Evolutionary conservation across 64 coral and sea anemone genomes (phyloP).

Genomic region (Catalaphyllia jardinei): DNA sequence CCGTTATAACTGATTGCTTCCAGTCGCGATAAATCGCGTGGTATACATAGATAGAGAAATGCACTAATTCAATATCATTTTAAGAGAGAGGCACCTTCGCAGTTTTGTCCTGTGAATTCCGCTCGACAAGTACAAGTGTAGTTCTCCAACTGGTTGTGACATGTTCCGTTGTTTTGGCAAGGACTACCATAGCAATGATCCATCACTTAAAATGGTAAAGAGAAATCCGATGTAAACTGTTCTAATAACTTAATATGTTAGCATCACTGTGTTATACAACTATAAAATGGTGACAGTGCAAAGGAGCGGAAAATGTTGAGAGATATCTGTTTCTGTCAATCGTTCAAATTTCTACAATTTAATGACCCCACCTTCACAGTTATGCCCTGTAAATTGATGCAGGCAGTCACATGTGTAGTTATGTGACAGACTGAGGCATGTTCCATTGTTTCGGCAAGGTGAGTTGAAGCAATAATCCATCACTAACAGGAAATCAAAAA

Average conservation of each 20-base stretch:
- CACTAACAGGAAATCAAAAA: neutral
- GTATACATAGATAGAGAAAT: no score
- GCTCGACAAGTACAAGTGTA: neutral
- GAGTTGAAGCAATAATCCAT: neutral
- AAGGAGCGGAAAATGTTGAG: neutral
- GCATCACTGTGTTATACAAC: no score
- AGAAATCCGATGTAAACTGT: no score
- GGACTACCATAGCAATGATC: neutral
- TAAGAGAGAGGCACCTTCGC: neutral
- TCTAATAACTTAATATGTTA: no score
- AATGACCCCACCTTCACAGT: neutral
- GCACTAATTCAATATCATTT: no score
- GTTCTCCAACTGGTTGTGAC: neutral
- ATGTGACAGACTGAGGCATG: neutral
- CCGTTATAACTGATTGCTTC: neutral
- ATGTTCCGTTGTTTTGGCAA: neutral
- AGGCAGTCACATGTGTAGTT: neutral
- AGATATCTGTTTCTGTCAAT: no score
- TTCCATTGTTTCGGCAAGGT: slow-evolving; percentile 12
- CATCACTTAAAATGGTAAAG: neutral
- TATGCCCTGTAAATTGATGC: neutral
- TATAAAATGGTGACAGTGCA: no score
- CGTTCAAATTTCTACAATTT: no score
- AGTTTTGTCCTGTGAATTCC: neutral
- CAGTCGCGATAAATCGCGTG: no score